Evolutionary conservation across 2,113 vertebrate genomes (phyloP).

Genomic region (Talpa occidentalis): DNA sequence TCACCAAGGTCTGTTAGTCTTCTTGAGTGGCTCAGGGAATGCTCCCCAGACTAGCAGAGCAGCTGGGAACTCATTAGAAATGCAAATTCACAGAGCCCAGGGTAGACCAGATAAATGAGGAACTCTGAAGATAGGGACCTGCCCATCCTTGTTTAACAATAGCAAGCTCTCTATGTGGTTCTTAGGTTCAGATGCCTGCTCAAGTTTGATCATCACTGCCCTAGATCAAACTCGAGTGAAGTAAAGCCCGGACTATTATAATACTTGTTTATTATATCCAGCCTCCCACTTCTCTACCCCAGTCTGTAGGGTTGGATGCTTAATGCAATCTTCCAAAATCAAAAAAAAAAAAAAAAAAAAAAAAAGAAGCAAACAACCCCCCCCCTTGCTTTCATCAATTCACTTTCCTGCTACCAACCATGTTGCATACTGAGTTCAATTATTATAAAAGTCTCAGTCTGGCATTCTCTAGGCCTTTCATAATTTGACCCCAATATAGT

Average conservation of each 20-base stretch:
- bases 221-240: background rate
- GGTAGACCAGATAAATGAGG: background rate
- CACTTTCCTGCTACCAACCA: slow-evolving; percentile 8
- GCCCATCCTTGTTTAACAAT: background rate
- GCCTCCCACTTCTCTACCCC: background rate
- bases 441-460: slow-evolving; percentile 16
- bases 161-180: background rate
- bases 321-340: background rate
- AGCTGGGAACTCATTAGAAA: slow-evolving; percentile 39
- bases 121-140: background rate
- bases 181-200: background rate
- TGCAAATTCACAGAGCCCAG: slow-evolving; percentile 5
- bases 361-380: too few species aligned
- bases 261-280: background rate
- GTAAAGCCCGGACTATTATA: background rate
- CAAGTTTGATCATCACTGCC: background rate
- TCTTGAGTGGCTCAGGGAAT: slow-evolving; percentile 10
- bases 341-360: slow-evolving; percentile 32
- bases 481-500: background rate
- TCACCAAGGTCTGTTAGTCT: slow-evolving; percentile 11
- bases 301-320: background rate
- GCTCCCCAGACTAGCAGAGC: background rate
- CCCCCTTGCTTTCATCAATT: slow-evolving; percentile 17
- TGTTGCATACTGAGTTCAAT: background rate
- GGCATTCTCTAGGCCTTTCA: slow-evolving; percentile 41